phyloP scores from a whole-genome alignment of 2,888 invertebrate species.

The Apotomis betuletana region DNA sequence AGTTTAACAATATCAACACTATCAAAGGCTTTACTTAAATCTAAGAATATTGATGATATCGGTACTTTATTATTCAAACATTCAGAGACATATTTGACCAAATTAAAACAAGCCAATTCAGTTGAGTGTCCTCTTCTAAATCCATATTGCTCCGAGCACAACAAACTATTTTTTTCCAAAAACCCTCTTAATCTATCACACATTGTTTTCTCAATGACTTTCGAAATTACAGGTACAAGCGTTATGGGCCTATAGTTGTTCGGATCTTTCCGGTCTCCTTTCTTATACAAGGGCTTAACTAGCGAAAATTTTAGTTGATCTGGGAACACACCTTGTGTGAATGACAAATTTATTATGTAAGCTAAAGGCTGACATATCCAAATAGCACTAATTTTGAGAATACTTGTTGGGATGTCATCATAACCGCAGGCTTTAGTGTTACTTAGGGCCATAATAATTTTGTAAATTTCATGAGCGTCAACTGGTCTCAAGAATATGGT shows the following conservation, averaged over 20 bases:
- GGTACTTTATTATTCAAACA: not conserved
- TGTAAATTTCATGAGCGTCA: not conserved
- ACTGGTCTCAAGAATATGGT: not conserved
- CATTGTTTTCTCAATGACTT: not conserved
- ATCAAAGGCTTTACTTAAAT: conserved; percentile 1
- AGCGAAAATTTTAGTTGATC: not conserved
- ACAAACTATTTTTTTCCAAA: not conserved
- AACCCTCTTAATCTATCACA: conserved; percentile 1
- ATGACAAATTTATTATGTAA: not conserved
- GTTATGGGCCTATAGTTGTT: conserved; percentile 10
- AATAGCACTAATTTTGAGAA: not conserved
- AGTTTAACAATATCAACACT: not conserved
- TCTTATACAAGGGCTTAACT: not conserved
- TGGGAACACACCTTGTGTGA: not conserved
- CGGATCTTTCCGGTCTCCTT: conserved; percentile 1
- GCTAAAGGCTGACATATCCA: conserved; percentile 3
- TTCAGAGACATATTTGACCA: not conserved
- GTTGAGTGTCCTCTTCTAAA: not conserved
- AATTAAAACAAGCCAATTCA: not conserved
- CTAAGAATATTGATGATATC: not conserved
- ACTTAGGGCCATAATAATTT: not conserved
- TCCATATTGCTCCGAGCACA: not conserved
- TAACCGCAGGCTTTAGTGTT: not conserved
- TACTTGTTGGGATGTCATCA: not conserved
- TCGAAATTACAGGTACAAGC: not conserved